Percentiles rank a stretch among this genome's conserved stretches.
Evolutionary conservation across 1,140 invertebrate species (phyloP).

Genomic region (Helicoverpa armigera): DNA sequence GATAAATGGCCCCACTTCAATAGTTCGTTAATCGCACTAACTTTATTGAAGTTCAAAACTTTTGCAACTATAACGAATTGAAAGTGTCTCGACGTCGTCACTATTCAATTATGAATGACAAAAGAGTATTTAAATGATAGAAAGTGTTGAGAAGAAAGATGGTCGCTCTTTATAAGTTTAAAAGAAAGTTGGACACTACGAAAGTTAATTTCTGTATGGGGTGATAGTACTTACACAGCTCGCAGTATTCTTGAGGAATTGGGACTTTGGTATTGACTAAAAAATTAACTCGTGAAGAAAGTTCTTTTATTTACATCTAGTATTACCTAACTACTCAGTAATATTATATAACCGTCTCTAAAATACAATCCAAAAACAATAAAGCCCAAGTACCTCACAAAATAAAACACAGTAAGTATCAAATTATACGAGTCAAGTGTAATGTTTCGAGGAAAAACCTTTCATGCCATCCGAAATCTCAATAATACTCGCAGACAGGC

Average conservation of each 20-base stretch:
- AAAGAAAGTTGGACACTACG: not conserved
- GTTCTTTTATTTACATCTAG: too few relatives aligned
- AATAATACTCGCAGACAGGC: conserved; percentile 15
- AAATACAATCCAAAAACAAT: not conserved
- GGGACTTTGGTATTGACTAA: too few relatives aligned
- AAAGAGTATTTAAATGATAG: conserved; percentile 5
- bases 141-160: not conserved
- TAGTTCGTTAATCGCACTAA: not conserved
- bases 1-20: not conserved
- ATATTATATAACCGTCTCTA: not conserved
- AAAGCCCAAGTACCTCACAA: not conserved
- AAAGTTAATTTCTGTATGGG: too few relatives aligned
- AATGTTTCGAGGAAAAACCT: conserved; percentile 17
- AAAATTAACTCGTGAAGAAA: too few relatives aligned
- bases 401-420: conserved; percentile 6
- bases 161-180: not conserved
- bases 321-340: too few relatives aligned
- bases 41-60: conserved; percentile 5
- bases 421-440: not conserved
- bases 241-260: too few relatives aligned
- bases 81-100: not conserved
- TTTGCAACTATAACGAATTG: conserved; percentile 11
- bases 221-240: too few relatives aligned
- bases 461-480: conserved; percentile 13
- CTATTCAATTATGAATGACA: not conserved